Conservation (phyloP, 1,140 invertebrate genomes). For the Leptoteleia sp. region DNA sequence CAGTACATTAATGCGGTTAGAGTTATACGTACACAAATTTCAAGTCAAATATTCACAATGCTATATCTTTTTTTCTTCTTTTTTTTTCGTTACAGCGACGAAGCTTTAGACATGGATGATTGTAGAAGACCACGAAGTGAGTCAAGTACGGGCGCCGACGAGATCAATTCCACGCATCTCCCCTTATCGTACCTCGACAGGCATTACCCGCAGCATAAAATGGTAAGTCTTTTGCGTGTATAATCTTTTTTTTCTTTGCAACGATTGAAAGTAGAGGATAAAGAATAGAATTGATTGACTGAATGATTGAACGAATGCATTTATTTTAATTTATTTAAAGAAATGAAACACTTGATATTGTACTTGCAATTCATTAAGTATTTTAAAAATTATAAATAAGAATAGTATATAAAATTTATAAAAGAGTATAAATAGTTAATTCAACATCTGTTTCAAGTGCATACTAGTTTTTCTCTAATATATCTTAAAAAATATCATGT, state of each 20-base stretch:
- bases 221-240: conserved; percentile 69
- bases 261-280: neutral
- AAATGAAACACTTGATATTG: no score
- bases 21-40: conserved; percentile 1
- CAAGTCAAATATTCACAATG: conserved; percentile 9
- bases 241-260: conserved; percentile 16
- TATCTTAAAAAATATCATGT: no score
- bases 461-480: no score
- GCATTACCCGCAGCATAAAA: conserved; percentile 78
- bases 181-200: conserved; percentile 80
- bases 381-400: no score
- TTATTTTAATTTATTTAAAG: no score
- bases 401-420: no score
- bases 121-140: conserved; percentile 87
- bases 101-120: conserved; percentile 86
- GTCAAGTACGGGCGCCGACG: conserved; percentile 86
- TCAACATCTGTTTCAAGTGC: no score
- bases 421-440: no score
- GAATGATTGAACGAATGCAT: neutral
- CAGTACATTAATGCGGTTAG: no score
- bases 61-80: conserved; percentile 34
- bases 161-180: conserved; percentile 87
- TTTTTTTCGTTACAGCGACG: conserved; percentile 78
- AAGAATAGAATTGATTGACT: neutral
- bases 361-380: no score